Evolutionary conservation across 2,888 invertebrate species (phyloP).

Genomic region (Heliconius erato): DNA sequence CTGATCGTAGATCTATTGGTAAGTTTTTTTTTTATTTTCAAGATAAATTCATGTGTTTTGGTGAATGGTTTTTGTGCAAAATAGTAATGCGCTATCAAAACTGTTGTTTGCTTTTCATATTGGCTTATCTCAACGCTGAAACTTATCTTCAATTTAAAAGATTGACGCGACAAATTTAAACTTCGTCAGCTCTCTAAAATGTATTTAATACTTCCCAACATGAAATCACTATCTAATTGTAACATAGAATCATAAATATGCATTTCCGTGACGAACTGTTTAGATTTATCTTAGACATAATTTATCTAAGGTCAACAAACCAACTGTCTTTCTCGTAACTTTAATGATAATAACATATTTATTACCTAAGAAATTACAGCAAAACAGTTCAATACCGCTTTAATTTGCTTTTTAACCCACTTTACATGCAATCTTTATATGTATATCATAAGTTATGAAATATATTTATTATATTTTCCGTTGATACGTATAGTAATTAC

Average conservation of each 20-base stretch:
- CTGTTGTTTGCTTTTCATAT: conserved; percentile 44
- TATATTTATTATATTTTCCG: neutral
- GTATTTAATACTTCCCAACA: neutral
- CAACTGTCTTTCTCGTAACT: conserved; percentile 61
- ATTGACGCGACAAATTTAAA: conserved; percentile 26
- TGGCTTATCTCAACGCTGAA: conserved; percentile 43
- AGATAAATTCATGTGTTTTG: conserved; percentile 55
- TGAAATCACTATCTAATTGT: conserved; percentile 12
- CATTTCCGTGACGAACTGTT: conserved; percentile 57
- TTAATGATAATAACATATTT: conserved; percentile 65
- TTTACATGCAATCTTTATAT: conserved; percentile 35
- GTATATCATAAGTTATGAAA: neutral
- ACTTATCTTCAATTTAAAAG: conserved; percentile 41
- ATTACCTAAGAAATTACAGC: conserved; percentile 56
- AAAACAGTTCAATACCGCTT: conserved; percentile 42
- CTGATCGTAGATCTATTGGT: conserved; percentile 85
- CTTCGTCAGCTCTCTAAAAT: conserved; percentile 17
- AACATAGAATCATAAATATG: conserved; percentile 44
- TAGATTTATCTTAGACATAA: conserved; percentile 60
- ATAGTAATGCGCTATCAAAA: conserved; percentile 28
- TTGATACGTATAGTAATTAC: neutral
- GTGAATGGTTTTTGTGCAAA: conserved; percentile 38
- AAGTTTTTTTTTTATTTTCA: conserved; percentile 64
- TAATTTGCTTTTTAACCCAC: conserved; percentile 47
- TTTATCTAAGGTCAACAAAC: conserved; percentile 76